Base-by-base conservation (phyloP, 1,140 invertebrate genomes). In the Myzus persicae region DNA sequence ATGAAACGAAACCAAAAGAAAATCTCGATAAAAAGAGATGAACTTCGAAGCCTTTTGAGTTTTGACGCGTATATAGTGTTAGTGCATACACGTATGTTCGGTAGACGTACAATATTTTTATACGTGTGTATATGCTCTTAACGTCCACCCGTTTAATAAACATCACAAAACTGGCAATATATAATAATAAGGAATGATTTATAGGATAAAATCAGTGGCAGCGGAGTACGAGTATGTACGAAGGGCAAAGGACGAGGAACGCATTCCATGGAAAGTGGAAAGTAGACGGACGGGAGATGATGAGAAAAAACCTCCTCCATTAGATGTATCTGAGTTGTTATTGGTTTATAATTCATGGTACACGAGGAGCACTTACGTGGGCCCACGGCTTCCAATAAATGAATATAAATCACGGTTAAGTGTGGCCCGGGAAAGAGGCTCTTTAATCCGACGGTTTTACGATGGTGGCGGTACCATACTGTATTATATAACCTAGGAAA, bases 351-450 rank as follows among this genome's bases (percentile, higher is more conserved):
- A 91, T 91, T 91, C 90, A 91, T 76, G 54, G 90, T 76, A 42
- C 90, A 42, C 9, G 54, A 76, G 51, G 59, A 91, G 90, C 90
- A 91, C 90, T 76, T 67, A 91, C 38, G 87, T 44, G 54, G 26
- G 44, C 85, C 18, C 85, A 31, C 46, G 44, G 87, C 40, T 81
- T 22, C 90, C 90, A 46, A 91, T 91, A 91, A 91, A 91, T 91
- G 90, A 91, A 91, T 91, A 91, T 91, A 91, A 91, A 91, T 91
- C 90, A 91, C 67, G 22, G 90, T 91, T 91, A 91, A 91, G 90
- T 91, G 90, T 81, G 24, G 20, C 36, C 51, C 36, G 51, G 36
- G 24, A 40, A 90, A 59, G 88, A 90, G 88, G 59, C 90, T 81
- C 59, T 91, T 81, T 46, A 81, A 91, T 81, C 67, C 90, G 90